Evolutionary conservation across 2,113 vertebrate species (phyloP), one percentile per base, ranked within the genome.

Genomic region (Tautogolabrus adspersus): DNA sequence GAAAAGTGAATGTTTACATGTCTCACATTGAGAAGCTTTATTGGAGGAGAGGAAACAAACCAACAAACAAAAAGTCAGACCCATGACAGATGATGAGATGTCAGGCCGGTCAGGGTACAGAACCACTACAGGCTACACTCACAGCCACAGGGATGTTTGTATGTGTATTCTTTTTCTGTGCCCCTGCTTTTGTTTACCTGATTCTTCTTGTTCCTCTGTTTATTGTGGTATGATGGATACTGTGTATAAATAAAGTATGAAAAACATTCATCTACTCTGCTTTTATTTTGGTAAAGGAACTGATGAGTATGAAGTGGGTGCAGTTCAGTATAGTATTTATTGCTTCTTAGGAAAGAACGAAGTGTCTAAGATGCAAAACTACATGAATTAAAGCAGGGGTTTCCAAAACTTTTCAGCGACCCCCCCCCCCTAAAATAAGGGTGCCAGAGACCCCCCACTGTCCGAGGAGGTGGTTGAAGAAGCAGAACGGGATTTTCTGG

Each of bases 191-290:
- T 84, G 87, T 93, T 93, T 82, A 87, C 83, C 91, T 84, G 79
- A 87, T 81, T 92, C 84, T 92, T 91, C 82, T 88, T 87, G 89
- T 92, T 91, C 86, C 89, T 93, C 74, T 93, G 94, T 94, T 93
- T 69, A 88, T 91, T 94, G 94, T 95, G 86, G 78, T 91, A 88
- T 93, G 92, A 92, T 88, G 79, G 84, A 93, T 85, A 93, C 91
- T 90, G 90, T 95, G 90, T 91, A 92, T 84, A 75, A 95, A 95
- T 95, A 95, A 95, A 94, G 89, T 90, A 90, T 89, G 78, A 88
- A 83, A 87, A 90, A 89, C 74, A 83, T 42, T 1, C 2, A 60
- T 34, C 26, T 72, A 9, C 15, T 62, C n/a, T 57, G 58, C 19
- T 57, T 52, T 26, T 21, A 15, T 51, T 51, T 30, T 19, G 23